phyloP scores from a whole-genome alignment of 2,797 vertebrate genomes.

The Sebastes taczanowskii region DNA sequence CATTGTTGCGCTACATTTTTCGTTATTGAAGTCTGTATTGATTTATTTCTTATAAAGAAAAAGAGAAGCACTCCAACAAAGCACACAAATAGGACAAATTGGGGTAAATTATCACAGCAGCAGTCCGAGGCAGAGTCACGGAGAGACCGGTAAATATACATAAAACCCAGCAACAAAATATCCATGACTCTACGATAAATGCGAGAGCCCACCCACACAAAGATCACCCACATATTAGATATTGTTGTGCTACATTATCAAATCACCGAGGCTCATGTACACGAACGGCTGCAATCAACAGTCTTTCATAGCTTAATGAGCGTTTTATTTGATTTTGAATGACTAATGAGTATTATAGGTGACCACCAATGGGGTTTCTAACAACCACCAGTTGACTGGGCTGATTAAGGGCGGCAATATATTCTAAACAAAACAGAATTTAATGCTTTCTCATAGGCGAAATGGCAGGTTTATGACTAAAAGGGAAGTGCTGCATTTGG shows the following conservation, averaged over 20 bases:
- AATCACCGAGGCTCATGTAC: not conserved
- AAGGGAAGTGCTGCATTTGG: slow-evolving; percentile 18
- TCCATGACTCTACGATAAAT: not conserved
- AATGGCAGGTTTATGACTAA: slow-evolving; percentile 34
- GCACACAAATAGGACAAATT: not conserved
- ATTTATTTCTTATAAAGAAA: not conserved
- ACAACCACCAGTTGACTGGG: not conserved
- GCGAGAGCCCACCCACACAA: not conserved
- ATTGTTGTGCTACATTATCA: not conserved
- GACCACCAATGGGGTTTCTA: not conserved
- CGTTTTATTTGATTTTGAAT: not conserved
- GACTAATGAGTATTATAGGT: not conserved
- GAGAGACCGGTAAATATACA: not conserved
- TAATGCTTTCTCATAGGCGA: slow-evolving; percentile 3
- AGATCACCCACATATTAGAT: not conserved
- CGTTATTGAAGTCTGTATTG: not conserved
- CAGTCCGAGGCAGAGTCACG: not conserved
- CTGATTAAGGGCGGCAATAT: not conserved
- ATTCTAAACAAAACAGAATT: not conserved
- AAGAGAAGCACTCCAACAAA: not conserved
- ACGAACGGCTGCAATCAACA: not conserved
- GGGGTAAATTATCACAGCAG: not conserved
- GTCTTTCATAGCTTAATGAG: not conserved
- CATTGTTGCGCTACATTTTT: not conserved
- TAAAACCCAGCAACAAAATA: not conserved